Conservation (phyloP, 2,113 vertebrate genomes). For the Pomatorhinus ruficollis region DNA sequence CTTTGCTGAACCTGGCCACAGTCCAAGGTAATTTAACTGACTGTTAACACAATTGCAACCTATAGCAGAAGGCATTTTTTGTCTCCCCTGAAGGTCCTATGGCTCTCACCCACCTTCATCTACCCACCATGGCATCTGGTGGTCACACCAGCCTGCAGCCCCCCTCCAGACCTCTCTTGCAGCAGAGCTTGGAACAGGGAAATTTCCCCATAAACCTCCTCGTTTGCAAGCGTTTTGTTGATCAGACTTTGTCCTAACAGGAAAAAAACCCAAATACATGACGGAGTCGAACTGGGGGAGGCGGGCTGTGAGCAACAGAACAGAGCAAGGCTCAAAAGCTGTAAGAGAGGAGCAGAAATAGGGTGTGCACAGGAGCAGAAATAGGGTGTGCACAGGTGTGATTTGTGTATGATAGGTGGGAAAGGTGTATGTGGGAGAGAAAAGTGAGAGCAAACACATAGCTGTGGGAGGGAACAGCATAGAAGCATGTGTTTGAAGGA, state of each 20-base stretch:
- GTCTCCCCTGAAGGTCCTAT: not conserved
- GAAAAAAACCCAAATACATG: not conserved
- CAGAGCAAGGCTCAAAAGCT: not conserved
- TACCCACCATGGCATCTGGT: not conserved
- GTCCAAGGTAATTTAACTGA: not conserved
- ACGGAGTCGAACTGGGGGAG: not conserved
- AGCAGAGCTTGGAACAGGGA: not conserved
- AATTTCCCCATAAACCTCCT: not conserved
- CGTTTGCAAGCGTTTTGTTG: fast-evolving
- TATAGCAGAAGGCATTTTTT: not conserved
- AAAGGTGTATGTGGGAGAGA: not conserved
- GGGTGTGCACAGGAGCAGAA: not conserved
- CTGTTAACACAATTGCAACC: not conserved
- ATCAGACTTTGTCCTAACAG: not conserved
- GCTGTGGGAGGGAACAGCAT: not conserved
- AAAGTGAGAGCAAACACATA: not conserved
- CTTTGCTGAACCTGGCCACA: not conserved
- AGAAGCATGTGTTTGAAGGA: not conserved
- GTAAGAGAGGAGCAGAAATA: not conserved
- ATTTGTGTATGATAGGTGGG: not conserved
- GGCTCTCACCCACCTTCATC: not conserved
- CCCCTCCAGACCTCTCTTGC: fast-evolving
- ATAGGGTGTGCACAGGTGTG: not conserved
- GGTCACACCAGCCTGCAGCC: not conserved
- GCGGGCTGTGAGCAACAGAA: not conserved